Evolutionary conservation across 2,113 vertebrate species (phyloP), one percentile per base, ranked within the genome.

Genomic region (Bujurquina vittata): DNA sequence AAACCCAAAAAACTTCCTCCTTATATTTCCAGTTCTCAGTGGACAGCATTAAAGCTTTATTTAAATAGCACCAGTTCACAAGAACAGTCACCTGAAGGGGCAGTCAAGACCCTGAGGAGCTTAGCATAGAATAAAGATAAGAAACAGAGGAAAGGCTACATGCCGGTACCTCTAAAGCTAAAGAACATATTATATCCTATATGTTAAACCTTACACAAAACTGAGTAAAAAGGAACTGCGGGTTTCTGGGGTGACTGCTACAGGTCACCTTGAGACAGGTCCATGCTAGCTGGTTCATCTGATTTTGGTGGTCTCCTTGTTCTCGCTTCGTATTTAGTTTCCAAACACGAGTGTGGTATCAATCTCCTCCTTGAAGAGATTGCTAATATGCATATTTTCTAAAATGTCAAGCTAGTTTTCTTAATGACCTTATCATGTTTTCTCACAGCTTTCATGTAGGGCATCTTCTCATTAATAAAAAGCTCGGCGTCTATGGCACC

Each of bases 381-480:
- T 54, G 31, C 3, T 72, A 73, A 59, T 37, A 7, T 20, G 7
- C 17, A 4, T 35, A 43, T 52, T 83, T 75, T 12, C 14, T 63
- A 33, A 35, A 75, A 56, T 75, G 35, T 59, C 67, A 58, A 54
- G 14, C 40, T 15, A 62, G 18, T 69, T 43, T 15, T 29, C 33
- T 61, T 40, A 29, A 46, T n/a, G 3, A 73, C 52, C 54, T 86
- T 87, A 76, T 40, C 15, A 20, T 62, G 33, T 11, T 77, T 72
- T 61, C 14, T 33, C 14, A 9, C 26, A 7, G 33, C 54, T 23
- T 37, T 14, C 14, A 11, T 18, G 15, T 72, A 3, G 46, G 40
- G 20, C 20, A 55, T 7, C 5, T 37, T 56, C n/a, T 67, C 33
- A 59, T 84, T 56, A 75, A 82, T 69, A 62, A 79, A 77, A 78